Conservation (phyloP, 2,113 vertebrate genomes). For the Micronycteris hirsuta region DNA sequence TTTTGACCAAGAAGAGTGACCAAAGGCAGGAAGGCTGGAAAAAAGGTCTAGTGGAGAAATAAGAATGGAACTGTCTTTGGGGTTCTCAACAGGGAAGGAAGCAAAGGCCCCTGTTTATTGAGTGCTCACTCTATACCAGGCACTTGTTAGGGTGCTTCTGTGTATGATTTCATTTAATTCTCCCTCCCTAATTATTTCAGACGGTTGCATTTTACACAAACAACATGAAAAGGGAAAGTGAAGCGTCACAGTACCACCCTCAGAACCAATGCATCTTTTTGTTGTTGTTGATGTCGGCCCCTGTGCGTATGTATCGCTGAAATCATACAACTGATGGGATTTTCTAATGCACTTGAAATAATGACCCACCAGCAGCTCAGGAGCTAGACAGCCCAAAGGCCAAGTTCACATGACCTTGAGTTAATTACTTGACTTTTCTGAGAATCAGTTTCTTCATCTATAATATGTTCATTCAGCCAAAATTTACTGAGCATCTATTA, state of each 20-base stretch:
- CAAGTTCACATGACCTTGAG: not conserved
- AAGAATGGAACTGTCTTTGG: not conserved
- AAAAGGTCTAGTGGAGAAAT: not conserved
- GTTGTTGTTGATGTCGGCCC: rapidly evolving
- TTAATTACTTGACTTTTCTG: not conserved
- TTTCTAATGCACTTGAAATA: not conserved
- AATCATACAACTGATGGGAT: not conserved
- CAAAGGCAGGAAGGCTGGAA: not conserved
- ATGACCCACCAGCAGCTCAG: not conserved
- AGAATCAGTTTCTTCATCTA: not conserved
- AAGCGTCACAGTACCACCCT: rapidly evolving
- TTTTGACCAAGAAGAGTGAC: not conserved
- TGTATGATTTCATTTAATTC: not conserved
- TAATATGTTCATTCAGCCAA: not conserved
- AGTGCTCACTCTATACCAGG: not conserved
- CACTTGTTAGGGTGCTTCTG: too few species aligned
- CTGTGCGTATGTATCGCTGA: rapidly evolving
- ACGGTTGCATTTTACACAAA: not conserved
- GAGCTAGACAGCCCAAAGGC: not conserved
- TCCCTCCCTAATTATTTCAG: not conserved
- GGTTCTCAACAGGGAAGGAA: not conserved
- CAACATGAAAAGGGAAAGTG: not conserved
- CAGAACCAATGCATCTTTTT: rapidly evolving
- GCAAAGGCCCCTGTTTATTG: not conserved
- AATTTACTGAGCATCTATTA: not conserved